These are phyloP conservation scores for Silurus asotus DNA, from an alignment of 2,113 vertebrate genomes.

Conservation along the genomic window DNA sequence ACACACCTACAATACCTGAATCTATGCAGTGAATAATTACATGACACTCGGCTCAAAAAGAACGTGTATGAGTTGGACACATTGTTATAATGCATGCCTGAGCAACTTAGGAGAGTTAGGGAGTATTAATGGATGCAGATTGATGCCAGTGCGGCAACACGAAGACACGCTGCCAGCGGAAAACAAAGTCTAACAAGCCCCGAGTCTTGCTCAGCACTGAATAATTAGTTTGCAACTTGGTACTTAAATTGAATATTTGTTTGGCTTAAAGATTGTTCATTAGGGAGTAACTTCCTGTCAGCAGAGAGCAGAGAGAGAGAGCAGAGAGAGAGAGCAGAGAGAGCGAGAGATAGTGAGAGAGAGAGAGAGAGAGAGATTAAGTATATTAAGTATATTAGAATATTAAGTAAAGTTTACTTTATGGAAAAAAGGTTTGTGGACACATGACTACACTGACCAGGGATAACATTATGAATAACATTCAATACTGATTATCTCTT, in stretches of 20 bases:
- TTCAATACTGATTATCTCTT: too few relatives aligned
- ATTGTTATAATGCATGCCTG: neutral
- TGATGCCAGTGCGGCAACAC: neutral
- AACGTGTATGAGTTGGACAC: neutral
- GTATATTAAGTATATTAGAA: too few relatives aligned
- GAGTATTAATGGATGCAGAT: constrained; percentile 4
- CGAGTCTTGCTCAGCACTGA: neutral
- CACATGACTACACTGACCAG: too few relatives aligned
- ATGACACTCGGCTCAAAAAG: neutral
- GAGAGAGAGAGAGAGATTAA: too few relatives aligned
- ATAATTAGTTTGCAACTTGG: neutral
- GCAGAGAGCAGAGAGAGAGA: too few relatives aligned
- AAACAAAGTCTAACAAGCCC: neutral
- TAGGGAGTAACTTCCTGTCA: too few relatives aligned
- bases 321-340: too few relatives aligned
- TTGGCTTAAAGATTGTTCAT: too few relatives aligned
- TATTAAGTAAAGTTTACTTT: too few relatives aligned
- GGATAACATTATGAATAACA: too few relatives aligned
- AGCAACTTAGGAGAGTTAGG: neutral
- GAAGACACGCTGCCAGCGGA: neutral
- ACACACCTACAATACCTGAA: neutral
- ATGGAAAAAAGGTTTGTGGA: too few relatives aligned
- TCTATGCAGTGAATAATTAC: neutral
- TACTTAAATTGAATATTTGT: neutral
- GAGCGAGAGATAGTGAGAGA: too few relatives aligned